phyloP scores from a whole-genome alignment of 1,140 invertebrate species.

The Cydia strobilella region DNA sequence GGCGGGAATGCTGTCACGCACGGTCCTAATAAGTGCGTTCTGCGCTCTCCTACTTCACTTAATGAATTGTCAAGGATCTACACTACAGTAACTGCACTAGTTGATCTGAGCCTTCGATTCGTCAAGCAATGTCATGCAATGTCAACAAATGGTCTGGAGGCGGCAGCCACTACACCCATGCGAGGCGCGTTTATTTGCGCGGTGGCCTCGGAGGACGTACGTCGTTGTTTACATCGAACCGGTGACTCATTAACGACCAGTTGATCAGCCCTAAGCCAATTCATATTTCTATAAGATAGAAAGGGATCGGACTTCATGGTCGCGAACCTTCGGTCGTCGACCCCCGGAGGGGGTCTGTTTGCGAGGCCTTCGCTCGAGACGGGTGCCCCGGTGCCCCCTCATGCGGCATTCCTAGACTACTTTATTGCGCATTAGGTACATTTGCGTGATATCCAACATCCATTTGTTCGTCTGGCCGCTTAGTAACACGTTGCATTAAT shows the following conservation, averaged over 20 bases:
- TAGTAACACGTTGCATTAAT: constrained; percentile 27
- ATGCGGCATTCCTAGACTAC: constrained; percentile 44
- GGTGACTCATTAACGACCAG: constrained; percentile 58
- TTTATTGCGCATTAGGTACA: constrained; percentile 52
- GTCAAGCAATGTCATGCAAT: neutral
- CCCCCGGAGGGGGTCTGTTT: constrained; percentile 45
- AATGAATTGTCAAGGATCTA: neutral
- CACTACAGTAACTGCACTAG: neutral
- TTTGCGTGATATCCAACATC: constrained; percentile 38
- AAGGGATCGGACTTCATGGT: constrained; percentile 48
- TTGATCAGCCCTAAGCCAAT: neutral
- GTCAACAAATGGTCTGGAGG: constrained; percentile 10
- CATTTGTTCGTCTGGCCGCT: constrained; percentile 34
- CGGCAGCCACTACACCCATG: constrained; percentile 50
- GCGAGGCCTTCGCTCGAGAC: constrained; percentile 35
- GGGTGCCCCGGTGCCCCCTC: constrained; percentile 35
- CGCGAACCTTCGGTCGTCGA: constrained; percentile 51
- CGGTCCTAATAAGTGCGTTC: neutral
- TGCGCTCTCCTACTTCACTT: neutral
- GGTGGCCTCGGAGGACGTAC: constrained; percentile 56
- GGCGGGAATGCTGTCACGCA: too few relatives aligned
- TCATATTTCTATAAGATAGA: constrained; percentile 13
- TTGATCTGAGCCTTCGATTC: neutral
- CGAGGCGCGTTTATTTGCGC: constrained; percentile 61
- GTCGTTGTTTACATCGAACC: constrained; percentile 61